phyloP scores from a whole-genome alignment of 2,797 vertebrate genomes.

The Anguilla pacifica region DNA sequence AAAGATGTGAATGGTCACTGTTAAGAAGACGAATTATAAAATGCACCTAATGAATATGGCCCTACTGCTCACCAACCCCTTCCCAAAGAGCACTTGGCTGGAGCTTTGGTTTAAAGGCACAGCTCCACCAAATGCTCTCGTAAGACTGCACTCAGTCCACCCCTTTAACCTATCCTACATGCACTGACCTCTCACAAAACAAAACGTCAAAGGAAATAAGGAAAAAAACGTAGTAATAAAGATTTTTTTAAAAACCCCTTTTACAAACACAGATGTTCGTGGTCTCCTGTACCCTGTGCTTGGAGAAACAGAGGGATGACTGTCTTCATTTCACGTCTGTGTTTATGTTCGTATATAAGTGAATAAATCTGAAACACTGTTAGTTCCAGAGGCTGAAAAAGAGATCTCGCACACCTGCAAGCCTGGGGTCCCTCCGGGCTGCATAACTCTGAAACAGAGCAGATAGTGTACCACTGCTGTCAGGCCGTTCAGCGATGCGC shows the following conservation, averaged over 20 bases:
- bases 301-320: background rate
- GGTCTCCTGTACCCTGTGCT: background rate
- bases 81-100: constrained; percentile 30
- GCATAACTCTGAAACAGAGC: background rate
- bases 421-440: background rate
- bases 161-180: background rate
- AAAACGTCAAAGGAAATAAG: too few relatives aligned
- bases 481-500: background rate
- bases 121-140: constrained; percentile 4
- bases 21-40: constrained; percentile 50
- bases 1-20: constrained; percentile 48
- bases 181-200: background rate
- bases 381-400: background rate
- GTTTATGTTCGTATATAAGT: background rate
- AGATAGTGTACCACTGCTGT: background rate
- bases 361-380: background rate
- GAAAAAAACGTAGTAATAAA: background rate
- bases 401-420: constrained; percentile 1
- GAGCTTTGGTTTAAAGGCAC: constrained; percentile 33
- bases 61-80: constrained; percentile 27
- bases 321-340: background rate
- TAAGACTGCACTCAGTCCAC: background rate
- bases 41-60: constrained; percentile 38
- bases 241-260: background rate
- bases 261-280: background rate